These are phyloP conservation scores for Agrotis exclamationis DNA, from an alignment of 2,888 invertebrate species.

Conservation along the genomic window DNA sequence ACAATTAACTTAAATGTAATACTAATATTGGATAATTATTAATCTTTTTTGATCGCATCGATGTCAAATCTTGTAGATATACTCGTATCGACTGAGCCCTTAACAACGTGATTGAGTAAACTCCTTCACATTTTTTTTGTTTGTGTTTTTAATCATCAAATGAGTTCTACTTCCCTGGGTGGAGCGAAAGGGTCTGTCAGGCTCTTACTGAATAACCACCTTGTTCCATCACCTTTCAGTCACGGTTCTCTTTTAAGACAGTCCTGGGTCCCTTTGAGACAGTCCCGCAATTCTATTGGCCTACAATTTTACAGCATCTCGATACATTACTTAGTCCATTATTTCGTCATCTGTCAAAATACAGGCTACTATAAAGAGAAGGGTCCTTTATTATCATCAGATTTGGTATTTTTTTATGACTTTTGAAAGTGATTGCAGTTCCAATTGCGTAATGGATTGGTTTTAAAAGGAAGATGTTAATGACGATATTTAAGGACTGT, in stretches of 20 bases:
- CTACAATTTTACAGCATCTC: not conserved
- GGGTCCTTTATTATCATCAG: constrained; percentile 68
- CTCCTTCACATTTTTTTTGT: too few species aligned
- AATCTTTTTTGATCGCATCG: not conserved
- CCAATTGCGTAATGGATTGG: constrained; percentile 75
- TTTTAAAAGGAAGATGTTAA: constrained; percentile 78
- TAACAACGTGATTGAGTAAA: too few species aligned
- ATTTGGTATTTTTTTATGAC: constrained; percentile 79
- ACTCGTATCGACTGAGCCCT: too few species aligned
- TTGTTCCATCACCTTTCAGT: too few species aligned
- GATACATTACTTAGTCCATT: not conserved
- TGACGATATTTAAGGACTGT: constrained; percentile 70
- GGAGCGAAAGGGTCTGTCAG: too few species aligned
- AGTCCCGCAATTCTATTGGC: not conserved
- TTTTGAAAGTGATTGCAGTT: constrained; percentile 86
- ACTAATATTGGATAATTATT: not conserved
- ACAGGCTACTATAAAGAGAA: constrained; percentile 69
- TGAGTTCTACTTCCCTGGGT: too few species aligned
- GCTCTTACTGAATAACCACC: too few species aligned
- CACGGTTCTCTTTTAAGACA: too few species aligned
- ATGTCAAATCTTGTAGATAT: not conserved
- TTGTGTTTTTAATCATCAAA: too few species aligned
- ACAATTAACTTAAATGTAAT: too few species aligned
- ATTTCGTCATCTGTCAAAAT: constrained; percentile 30
- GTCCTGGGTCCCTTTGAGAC: too few species aligned